phyloP scores from a whole-genome alignment of 2,113 vertebrate species.

The Elanus axillaris region DNA sequence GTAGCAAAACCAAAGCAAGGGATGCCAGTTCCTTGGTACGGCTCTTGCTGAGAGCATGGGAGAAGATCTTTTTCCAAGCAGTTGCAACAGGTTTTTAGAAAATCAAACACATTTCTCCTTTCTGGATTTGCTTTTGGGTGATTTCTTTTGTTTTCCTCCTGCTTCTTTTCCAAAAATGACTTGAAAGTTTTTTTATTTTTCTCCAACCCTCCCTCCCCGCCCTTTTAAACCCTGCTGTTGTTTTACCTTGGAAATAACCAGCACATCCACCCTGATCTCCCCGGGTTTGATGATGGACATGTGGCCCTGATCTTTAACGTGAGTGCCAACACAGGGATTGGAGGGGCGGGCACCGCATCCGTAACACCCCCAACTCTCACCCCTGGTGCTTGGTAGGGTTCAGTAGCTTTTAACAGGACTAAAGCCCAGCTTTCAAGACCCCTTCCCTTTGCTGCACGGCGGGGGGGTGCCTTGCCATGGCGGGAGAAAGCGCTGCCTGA shows the following conservation, averaged over 20 bases:
- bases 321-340: conserved; percentile 25
- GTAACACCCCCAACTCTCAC: conserved; percentile 35
- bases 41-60: neutral
- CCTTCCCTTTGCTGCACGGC: neutral
- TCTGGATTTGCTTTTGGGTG: neutral
- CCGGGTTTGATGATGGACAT: conserved; percentile 66
- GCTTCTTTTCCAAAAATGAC: conserved; percentile 26
- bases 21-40: rapidly evolving
- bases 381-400: neutral
- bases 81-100: neutral
- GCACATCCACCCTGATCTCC: conserved; percentile 61
- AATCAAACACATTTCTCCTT: neutral
- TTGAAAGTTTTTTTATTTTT: conserved; percentile 18
- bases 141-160: conserved; percentile 30
- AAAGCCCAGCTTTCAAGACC: conserved; percentile 48
- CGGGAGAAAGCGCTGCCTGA: neutral
- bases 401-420: conserved; percentile 54
- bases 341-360: conserved; percentile 14
- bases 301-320: conserved; percentile 63
- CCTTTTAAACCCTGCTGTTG: neutral
- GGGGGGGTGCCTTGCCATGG: neutral
- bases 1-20: neutral
- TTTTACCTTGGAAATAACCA: conserved; percentile 55
- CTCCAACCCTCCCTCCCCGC: neutral
- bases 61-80: neutral